Conservation (phyloP, 2,888 invertebrate species). For the Drosophila leonis region DNA sequence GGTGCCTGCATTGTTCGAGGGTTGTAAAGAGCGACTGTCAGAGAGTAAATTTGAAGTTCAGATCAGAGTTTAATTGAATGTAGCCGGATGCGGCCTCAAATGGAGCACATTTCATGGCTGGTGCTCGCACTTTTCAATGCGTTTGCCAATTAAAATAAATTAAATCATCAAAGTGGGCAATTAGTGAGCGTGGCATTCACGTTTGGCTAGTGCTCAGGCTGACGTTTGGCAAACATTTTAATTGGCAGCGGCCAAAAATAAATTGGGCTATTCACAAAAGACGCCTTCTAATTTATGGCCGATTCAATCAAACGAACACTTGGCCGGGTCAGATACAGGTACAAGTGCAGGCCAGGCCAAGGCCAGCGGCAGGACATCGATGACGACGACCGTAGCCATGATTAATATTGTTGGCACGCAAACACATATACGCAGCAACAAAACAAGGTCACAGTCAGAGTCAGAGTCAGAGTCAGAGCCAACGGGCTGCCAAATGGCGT, state of each 20-base stretch:
- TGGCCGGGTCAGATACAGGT: constrained; percentile 13
- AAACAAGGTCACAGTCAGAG: constrained; percentile 45
- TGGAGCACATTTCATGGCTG: constrained; percentile 39
- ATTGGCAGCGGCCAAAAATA: constrained; percentile 34
- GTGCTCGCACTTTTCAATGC: constrained; percentile 34
- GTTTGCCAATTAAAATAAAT: constrained; percentile 65
- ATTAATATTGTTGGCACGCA: constrained; percentile 76
- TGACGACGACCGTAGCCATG: constrained; percentile 41
- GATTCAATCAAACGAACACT: constrained; percentile 41
- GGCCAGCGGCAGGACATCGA: constrained; percentile 42
- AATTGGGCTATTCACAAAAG: constrained; percentile 30
- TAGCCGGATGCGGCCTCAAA: constrained; percentile 28
- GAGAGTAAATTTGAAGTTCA: background rate
- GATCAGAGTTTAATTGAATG: constrained; percentile 40
- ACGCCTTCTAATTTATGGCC: constrained; percentile 40
- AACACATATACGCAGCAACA: constrained; percentile 58
- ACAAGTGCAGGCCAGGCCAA: constrained; percentile 34
- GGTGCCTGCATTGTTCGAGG: constrained; percentile 23
- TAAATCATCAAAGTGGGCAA: constrained; percentile 55
- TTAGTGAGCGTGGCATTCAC: constrained; percentile 41
- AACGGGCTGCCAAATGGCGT: constrained; percentile 37
- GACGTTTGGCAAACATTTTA: constrained; percentile 47
- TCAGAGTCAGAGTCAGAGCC: constrained; percentile 30
- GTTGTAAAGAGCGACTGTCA: constrained; percentile 20
- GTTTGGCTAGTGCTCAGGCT: constrained; percentile 20